These are phyloP conservation scores for Homarus americanus DNA, from an alignment of 1,140 invertebrate species.

Conservation along the genomic window DNA sequence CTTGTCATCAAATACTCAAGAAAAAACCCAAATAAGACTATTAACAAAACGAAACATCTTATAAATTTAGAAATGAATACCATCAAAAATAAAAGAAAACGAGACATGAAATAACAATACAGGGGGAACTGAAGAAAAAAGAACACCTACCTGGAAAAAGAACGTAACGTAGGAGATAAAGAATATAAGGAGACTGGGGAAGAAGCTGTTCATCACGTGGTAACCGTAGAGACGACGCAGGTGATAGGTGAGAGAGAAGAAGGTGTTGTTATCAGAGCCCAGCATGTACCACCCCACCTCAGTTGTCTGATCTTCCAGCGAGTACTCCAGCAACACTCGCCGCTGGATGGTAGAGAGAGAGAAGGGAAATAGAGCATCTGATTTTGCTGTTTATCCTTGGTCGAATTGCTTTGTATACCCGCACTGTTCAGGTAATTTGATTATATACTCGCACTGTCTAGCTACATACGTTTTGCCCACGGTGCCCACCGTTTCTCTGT, in stretches of 20 bases:
- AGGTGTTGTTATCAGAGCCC: conserved; percentile 58
- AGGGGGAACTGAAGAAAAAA: neutral
- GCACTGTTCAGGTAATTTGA: no score
- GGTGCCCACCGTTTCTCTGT: no score
- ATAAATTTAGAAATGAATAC: no score
- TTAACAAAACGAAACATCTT: no score
- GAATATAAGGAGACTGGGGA: conserved; percentile 30
- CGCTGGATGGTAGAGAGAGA: neutral
- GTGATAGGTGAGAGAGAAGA: conserved; percentile 53
- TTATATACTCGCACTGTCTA: neutral
- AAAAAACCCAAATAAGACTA: no score
- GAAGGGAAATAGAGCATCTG: neutral
- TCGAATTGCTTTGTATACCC: no score
- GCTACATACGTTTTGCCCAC: no score
- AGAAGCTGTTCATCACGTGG: conserved; percentile 57
- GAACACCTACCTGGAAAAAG: conserved; percentile 38
- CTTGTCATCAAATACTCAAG: no score
- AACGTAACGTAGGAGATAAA: conserved; percentile 40
- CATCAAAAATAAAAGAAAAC: no score
- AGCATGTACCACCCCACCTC: conserved; percentile 30
- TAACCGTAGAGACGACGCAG: conserved; percentile 59
- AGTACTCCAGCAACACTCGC: conserved; percentile 47
- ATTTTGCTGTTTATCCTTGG: no score
- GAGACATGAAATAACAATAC: no score
- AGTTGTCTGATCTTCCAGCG: conserved; percentile 44